Base-by-base conservation (phyloP, 37 sponge, comb jelly and placozoan species). In the Crambe crambe region DNA sequence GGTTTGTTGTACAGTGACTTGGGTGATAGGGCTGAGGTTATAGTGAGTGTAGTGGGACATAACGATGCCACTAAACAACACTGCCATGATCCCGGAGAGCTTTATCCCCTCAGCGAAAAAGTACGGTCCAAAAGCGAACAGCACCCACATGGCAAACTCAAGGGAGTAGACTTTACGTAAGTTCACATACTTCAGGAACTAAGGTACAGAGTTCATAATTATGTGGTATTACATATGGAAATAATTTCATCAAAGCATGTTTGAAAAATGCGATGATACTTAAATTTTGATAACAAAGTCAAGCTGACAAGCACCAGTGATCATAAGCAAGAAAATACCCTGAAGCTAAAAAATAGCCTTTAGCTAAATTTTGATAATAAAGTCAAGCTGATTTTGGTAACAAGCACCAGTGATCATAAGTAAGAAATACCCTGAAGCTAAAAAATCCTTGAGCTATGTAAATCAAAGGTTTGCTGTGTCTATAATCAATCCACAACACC, bases 21-120 rank as follows among this genome's bases (percentile, higher is more conserved):
- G 97, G 27, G 95, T 91, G 62, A 90, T 87, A 2, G 92, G 88
- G 23, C 94, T 91, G 44, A 97, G 92, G 86, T 94, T 97, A 90
- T 71, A 85, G 83, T 97, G 97, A 25, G 97, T 91, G 78, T 97
- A 97, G 82, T 97, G 97, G 4, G 95, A 89, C 97, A 97, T 97
- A 38, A 94, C 95, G 35, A 97, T 97, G 35, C 97, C 97, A 85
- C 95, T 81, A 74, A 94, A 91, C 42, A 97, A 83, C 27, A 97
- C 85, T 4, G 95, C 87, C 97, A 97, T 97, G 68, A 97, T 97
- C 3, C 96, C 95, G 5, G 96, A 96, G 18, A 97, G 88, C n/a
- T 94, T 74, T 31, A 94, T 81, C 9, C 92, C 86, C 83, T 97
- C 97, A 21, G 97, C 92, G 1, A 97, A 70, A 76, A 88, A 89